Evolutionary conservation across 1,140 invertebrate genomes (phyloP).

Genomic region (Homalodisca vitripennis): DNA sequence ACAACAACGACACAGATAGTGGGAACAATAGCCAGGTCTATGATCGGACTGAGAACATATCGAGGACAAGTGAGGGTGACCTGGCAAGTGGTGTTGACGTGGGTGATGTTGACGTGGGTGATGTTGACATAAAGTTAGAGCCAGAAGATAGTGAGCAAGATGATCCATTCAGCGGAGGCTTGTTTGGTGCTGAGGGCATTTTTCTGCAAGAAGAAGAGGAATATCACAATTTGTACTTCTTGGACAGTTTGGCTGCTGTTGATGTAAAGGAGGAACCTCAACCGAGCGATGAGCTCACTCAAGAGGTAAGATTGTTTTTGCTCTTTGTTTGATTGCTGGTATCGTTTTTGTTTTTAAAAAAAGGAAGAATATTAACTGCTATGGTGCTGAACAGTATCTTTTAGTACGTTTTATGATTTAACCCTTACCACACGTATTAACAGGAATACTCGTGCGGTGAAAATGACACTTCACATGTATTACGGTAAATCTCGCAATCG

Average conservation of each 20-base stretch:
- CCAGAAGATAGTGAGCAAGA: conserved; percentile 41
- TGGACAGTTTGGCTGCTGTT: conserved; percentile 38
- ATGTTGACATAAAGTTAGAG: conserved; percentile 41
- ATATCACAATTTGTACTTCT: conserved; percentile 35
- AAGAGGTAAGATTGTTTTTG: conserved; percentile 53
- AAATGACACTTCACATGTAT: no score
- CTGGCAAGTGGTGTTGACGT: neutral
- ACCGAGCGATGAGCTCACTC: conserved; percentile 49
- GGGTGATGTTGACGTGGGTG: conserved; percentile 30
- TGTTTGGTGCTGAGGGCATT: conserved; percentile 27
- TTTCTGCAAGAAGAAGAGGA: conserved; percentile 1
- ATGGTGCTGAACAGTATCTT: no score
- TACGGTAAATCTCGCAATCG: no score
- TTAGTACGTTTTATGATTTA: no score
- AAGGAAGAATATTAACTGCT: no score
- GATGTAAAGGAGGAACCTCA: conserved; percentile 33
- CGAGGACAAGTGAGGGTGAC: neutral
- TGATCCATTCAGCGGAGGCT: conserved; percentile 41
- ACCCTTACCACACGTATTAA: no score
- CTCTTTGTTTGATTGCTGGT: no score
- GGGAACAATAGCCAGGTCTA: neutral
- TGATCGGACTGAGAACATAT: neutral
- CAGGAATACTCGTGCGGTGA: no score
- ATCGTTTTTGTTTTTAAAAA: no score
- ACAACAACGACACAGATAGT: neutral